Conservation (phyloP, 1,140 invertebrate species). For the Streblospio benedicti region DNA sequence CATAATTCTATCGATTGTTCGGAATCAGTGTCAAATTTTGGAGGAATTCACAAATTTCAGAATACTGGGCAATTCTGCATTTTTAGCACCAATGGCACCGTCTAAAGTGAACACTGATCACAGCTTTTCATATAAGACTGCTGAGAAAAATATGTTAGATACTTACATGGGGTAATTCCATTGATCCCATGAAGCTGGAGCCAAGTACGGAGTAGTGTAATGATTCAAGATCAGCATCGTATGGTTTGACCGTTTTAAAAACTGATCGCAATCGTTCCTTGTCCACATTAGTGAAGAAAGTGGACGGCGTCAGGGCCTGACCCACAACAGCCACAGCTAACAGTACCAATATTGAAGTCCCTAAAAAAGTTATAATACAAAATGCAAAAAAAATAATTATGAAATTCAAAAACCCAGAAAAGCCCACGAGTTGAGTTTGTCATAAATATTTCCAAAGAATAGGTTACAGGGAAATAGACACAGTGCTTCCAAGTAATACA, state of each 20-base stretch:
- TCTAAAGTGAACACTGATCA: too few species aligned
- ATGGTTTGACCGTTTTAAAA: slow-evolving; percentile 51
- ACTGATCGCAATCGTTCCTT: slow-evolving; percentile 51
- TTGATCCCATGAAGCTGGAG: slow-evolving; percentile 48
- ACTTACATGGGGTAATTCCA: slow-evolving; percentile 48
- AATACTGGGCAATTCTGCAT: too few species aligned
- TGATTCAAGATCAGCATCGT: slow-evolving; percentile 38
- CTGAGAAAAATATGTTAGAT: slow-evolving; percentile 4
- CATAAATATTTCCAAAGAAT: too few species aligned
- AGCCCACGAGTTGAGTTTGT: too few species aligned
- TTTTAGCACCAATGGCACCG: too few species aligned
- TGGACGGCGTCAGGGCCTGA: slow-evolving; percentile 45
- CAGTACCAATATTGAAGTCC: slow-evolving; percentile 30
- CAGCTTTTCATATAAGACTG: too few species aligned
- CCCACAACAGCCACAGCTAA: slow-evolving; percentile 39
- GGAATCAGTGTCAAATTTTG: not conserved
- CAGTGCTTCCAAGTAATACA: too few species aligned
- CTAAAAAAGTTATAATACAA: too few species aligned
- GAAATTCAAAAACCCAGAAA: too few species aligned
- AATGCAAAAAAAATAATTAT: too few species aligned
- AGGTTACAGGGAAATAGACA: too few species aligned
- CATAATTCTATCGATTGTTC: not conserved
- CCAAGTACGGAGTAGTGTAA: slow-evolving; percentile 55
- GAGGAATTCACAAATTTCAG: too few species aligned
- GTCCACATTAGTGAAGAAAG: slow-evolving; percentile 53